Base-by-base conservation (phyloP, 2,113 vertebrate genomes). In the Rhombomys opimus region DNA sequence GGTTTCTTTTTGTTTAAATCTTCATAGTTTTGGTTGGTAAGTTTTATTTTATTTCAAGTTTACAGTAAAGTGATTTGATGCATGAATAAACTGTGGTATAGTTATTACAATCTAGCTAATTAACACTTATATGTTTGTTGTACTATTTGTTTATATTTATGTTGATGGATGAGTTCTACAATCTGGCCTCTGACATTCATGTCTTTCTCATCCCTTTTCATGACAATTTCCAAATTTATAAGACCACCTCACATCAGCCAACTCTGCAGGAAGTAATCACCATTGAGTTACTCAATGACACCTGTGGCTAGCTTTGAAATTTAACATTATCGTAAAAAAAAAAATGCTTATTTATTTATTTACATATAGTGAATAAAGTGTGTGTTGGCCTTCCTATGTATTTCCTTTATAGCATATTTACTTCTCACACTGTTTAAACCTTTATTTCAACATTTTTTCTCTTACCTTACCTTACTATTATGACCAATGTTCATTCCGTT, bases 271-370 rank as follows among this genome's bases (percentile, higher is more conserved):
- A 2, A 80, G 0, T 5, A 50, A 6, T 78, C 20, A 70, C 7
- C 23, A 65, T 46, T 32, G 13, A 78, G 12, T 2, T 78, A 59
- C 8, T 87, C 32, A 75, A 8, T 35, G 25, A 75, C 46, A 14
- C 2, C 18, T 1, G 20, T 14, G 6, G 46, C 27, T 14, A 57
- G 3, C 0, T 4, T 17, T 38, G 25, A 0, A n/a, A 7, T 18
- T 18, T 32, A 12, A 41, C 22, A 59, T 54, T 10, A 52, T 27
- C 30, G 6, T 52, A 50, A n/a, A 32, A 70, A n/a, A 32, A 70
- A 78, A 27, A 12, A 20, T 38, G 20, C 5, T 76, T 17, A 25
- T 57, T 20, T 54, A 10, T 2, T n/a, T 17, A 61, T 14, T 38
- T 35, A 73, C 27, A 15, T 0, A 35, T 1, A 65, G 2, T 15